phyloP scores from a whole-genome alignment of 2,113 vertebrate genomes.

The Uropsilus gracilis region DNA sequence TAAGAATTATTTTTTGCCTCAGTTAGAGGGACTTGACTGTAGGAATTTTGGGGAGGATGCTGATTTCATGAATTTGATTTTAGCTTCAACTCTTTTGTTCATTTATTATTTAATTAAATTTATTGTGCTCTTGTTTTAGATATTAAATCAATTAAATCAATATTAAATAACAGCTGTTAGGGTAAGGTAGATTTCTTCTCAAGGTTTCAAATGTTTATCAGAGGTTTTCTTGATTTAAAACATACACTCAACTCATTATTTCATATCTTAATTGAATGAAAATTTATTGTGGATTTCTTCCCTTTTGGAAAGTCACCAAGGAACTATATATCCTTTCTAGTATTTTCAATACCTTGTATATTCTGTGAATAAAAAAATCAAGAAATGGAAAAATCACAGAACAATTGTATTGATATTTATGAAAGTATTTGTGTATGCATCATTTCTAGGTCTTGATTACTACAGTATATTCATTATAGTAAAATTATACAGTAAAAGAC shows the following conservation, averaged over 20 bases:
- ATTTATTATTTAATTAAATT: neutral
- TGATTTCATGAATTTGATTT: constrained; percentile 11
- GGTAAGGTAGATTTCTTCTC: neutral
- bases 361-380: neutral
- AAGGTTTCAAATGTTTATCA: neutral
- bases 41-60: neutral
- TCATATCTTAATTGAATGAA: neutral
- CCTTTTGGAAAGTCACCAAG: neutral
- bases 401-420: neutral
- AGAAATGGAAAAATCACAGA: neutral
- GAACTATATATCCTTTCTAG: neutral
- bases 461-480: neutral
- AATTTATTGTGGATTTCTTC: neutral
- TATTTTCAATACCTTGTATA: neutral
- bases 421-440: neutral
- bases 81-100: neutral
- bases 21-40: neutral
- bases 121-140: neutral
- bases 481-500: neutral
- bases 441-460: neutral
- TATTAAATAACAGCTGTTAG: constrained; percentile 24
- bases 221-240: neutral
- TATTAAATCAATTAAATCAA: too few relatives aligned
- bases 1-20: neutral
- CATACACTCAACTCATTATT: neutral